phyloP scores from a whole-genome alignment of 2,797 vertebrate genomes.

The Danio jaintianensis region DNA sequence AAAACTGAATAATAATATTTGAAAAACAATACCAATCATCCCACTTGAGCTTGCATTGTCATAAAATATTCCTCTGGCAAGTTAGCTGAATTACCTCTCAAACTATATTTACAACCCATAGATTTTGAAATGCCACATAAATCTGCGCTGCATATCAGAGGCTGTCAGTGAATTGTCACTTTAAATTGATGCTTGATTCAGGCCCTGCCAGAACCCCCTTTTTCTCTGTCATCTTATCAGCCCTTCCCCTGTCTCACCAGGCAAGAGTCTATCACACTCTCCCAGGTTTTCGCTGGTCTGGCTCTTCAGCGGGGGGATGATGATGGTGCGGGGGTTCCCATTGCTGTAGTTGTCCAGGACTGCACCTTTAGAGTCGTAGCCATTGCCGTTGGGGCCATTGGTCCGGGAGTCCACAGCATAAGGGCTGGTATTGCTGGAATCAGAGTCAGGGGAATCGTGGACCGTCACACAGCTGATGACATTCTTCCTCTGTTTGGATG shows the following conservation, averaged over 20 bases:
- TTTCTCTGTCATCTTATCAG: conserved; percentile 32
- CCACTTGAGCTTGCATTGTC: not conserved
- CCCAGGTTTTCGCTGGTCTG: conserved; percentile 87
- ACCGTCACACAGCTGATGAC: conserved; percentile 99
- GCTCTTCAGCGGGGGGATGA: conserved; percentile 94
- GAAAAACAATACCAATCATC: not conserved
- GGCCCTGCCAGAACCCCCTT: not conserved
- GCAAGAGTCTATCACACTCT: conserved; percentile 90
- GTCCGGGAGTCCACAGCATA: conserved; percentile 84
- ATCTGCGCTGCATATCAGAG: conserved; percentile 7
- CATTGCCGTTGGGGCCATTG: conserved; percentile 77
- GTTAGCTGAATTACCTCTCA: conserved; percentile 1
- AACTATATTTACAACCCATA: conserved; percentile 11
- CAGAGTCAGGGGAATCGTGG: conserved; percentile 95
- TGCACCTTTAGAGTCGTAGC: conserved; percentile 87
- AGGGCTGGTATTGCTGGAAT: conserved; percentile 95
- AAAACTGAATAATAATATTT: not conserved
- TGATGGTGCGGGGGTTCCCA: conserved; percentile 93
- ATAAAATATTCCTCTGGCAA: conserved; percentile 26
- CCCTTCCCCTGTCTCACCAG: conserved; percentile 81
- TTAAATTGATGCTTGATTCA: conserved; percentile 35
- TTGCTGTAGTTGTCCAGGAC: conserved; percentile 87
- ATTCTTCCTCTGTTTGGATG: conserved; percentile 97
- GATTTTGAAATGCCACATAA: conserved; percentile 11
- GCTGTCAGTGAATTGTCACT: conserved; percentile 33